Evolutionary conservation across 2,797 vertebrate species (phyloP).

Genomic region (Rhincodon typus): DNA sequence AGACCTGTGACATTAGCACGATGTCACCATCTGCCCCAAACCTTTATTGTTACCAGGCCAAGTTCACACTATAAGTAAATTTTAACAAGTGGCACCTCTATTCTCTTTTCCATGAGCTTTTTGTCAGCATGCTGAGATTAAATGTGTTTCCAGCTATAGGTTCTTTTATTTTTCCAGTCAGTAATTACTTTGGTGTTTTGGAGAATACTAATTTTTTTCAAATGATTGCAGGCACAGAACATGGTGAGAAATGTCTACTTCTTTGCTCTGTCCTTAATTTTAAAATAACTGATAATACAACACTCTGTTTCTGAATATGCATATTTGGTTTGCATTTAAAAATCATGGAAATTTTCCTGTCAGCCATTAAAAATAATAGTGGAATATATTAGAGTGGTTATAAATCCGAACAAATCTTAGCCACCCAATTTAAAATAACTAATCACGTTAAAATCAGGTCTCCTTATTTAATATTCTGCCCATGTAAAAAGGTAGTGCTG

Average conservation of each 20-base stretch:
- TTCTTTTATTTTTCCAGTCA: too few relatives aligned
- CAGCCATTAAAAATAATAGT: background rate
- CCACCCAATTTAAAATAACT: background rate
- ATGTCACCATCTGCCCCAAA: too few relatives aligned
- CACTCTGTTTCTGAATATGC: background rate
- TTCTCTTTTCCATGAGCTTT: too few relatives aligned
- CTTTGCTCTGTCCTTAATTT: background rate
- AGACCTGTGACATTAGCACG: too few relatives aligned
- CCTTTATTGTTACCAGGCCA: too few relatives aligned
- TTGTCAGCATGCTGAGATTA: too few relatives aligned
- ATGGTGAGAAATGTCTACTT: too few relatives aligned
- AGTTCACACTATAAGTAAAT: too few relatives aligned
- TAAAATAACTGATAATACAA: background rate
- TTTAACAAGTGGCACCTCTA: too few relatives aligned
- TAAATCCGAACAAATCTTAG: background rate
- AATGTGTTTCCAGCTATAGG: too few relatives aligned
- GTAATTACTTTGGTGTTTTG: too few relatives aligned
- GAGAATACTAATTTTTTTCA: background rate
- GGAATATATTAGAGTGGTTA: background rate
- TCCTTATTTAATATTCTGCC: slow-evolving; percentile 9
- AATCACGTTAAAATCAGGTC: background rate
- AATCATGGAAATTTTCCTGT: background rate
- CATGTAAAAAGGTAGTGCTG: background rate
- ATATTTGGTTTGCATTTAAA: background rate
- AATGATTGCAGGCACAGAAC: background rate